Evolutionary conservation across 2,113 vertebrate species (phyloP).

Genomic region (Falco punctatus): DNA sequence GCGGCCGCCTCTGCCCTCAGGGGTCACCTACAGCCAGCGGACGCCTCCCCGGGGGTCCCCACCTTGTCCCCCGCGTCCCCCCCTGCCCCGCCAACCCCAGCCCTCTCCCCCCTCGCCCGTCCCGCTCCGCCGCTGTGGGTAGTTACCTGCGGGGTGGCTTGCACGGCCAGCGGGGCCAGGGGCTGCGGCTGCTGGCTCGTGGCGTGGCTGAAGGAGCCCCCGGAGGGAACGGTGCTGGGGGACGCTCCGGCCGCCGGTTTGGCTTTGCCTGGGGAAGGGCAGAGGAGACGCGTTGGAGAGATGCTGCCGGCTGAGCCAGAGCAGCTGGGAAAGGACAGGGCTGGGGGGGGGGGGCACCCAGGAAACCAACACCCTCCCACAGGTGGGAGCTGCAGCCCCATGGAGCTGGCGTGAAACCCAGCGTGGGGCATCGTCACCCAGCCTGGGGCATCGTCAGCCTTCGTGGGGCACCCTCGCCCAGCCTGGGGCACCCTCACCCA

Average conservation of each 20-base stretch:
- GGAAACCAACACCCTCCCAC: neutral
- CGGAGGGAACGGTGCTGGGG: conserved; percentile 26
- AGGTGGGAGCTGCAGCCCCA: neutral
- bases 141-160: conserved; percentile 78
- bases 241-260: conserved; percentile 54
- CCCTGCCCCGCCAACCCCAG: neutral
- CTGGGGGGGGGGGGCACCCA: neutral
- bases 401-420: neutral
- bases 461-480: too few species aligned
- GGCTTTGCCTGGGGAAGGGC: conserved; percentile 43
- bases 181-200: conserved; percentile 69
- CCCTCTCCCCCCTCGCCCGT: neutral
- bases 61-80: neutral
- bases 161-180: conserved; percentile 68
- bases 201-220: conserved; percentile 63
- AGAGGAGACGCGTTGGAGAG: neutral
- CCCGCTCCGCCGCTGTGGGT: neutral
- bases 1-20: neutral
- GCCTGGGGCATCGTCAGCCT: too few species aligned
- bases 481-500: neutral
- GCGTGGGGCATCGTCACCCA: neutral
- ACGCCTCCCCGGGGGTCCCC: neutral
- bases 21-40: neutral
- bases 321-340: neutral
- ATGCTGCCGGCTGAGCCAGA: fast-evolving